Conservation (phyloP, 2,888 invertebrate species). For the Pollenia angustigena region DNA sequence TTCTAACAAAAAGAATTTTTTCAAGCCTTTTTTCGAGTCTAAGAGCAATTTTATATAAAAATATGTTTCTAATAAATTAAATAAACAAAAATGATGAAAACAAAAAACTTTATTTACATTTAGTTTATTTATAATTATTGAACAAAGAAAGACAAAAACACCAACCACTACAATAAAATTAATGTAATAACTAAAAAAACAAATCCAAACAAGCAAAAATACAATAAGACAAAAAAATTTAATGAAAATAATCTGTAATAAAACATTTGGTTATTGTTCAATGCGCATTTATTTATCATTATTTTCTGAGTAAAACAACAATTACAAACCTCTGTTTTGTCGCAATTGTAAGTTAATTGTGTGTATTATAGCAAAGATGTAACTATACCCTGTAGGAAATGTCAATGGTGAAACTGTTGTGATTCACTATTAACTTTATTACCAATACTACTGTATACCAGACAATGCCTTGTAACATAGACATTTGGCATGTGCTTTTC, state of each 20-base stretch:
- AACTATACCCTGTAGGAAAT: no score
- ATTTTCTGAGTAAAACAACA: slow-evolving; percentile 36
- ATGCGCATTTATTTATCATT: slow-evolving; percentile 32
- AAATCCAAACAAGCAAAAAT: neutral
- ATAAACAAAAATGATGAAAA: neutral
- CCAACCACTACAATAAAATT: slow-evolving; percentile 8
- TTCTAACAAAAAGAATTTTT: no score
- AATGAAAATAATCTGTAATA: slow-evolving; percentile 25
- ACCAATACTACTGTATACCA: no score
- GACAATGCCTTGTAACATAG: no score
- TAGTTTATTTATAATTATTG: slow-evolving; percentile 36
- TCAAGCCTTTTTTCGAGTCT: no score
- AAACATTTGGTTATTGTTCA: slow-evolving; percentile 43
- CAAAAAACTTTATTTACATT: neutral
- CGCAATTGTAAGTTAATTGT: neutral
- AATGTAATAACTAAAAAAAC: neutral
- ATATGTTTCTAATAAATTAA: neutral
- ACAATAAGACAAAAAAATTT: slow-evolving; percentile 31
- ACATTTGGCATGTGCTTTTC: no score
- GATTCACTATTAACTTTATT: no score
- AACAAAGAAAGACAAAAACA: slow-evolving; percentile 11
- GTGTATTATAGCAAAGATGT: neutral
- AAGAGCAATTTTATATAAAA: neutral
- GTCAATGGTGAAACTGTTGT: no score
- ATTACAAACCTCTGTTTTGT: neutral